Conservation (phyloP, 1,140 invertebrate genomes). For the Mycetomoellerius zeteki region DNA sequence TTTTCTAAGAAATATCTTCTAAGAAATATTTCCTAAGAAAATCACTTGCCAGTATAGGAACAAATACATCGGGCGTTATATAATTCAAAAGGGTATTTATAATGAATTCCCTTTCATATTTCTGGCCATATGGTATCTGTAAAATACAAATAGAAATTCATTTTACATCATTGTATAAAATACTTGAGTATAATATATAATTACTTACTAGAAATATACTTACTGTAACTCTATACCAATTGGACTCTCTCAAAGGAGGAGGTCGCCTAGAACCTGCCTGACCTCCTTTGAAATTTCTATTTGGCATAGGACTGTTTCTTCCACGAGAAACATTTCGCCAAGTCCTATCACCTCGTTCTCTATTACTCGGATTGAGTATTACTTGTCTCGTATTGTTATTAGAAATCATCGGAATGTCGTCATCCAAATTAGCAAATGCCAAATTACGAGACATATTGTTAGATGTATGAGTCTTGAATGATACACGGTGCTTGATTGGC, state of each 20-base stretch:
- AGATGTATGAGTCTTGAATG: conserved; percentile 76
- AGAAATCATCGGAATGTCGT: conserved; percentile 79
- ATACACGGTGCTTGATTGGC: conserved; percentile 75
- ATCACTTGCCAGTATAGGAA: conserved; percentile 88
- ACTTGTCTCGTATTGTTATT: conserved; percentile 76
- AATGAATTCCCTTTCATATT: conserved; percentile 91
- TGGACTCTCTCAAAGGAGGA: conserved; percentile 74
- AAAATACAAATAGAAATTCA: conserved; percentile 63
- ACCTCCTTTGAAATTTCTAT: conserved; percentile 64
- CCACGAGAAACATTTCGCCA: conserved; percentile 61
- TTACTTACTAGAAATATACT: conserved; percentile 72
- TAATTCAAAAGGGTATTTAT: conserved; percentile 88
- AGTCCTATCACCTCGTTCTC: conserved; percentile 33
- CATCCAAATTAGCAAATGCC: conserved; percentile 67
- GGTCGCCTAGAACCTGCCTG: conserved; percentile 1
- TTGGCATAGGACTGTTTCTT: conserved; percentile 77
- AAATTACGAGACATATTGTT: conserved; percentile 27
- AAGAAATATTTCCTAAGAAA: conserved; percentile 26
- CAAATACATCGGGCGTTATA: conserved; percentile 89
- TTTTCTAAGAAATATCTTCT: neutral
- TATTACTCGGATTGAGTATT: conserved; percentile 51
- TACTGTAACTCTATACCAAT: conserved; percentile 89
- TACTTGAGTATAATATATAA: neutral
- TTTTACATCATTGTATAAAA: neutral
- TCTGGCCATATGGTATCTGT: conserved; percentile 91